A percentile compares a stretch with the other conserved stretches of the same genome.
These are phyloP conservation scores for Tachuris rubrigastra DNA, from an alignment of 2,113 vertebrate species.

Conservation along the genomic window DNA sequence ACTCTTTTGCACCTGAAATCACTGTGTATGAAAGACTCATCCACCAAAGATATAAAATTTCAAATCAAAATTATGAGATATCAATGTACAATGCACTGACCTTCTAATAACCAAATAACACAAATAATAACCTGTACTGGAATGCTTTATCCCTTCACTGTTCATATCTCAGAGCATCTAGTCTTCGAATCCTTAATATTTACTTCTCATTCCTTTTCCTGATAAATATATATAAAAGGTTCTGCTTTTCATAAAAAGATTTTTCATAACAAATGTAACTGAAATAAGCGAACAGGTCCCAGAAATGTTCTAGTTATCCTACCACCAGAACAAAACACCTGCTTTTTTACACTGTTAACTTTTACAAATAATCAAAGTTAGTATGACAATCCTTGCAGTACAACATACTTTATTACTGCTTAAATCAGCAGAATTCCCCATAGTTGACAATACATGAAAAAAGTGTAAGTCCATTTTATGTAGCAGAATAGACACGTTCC, in stretches of 20 bases:
- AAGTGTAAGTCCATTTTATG: not conserved
- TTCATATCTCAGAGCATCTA: not conserved
- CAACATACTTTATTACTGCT: not conserved
- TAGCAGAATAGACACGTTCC: not conserved
- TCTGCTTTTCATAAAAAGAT: not conserved
- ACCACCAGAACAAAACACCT: not conserved
- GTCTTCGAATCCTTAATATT: not conserved
- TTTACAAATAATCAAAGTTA: not conserved
- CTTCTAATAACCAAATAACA: not conserved
- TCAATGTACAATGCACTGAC: not conserved
- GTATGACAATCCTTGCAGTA: not conserved
- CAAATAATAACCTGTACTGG: not conserved
- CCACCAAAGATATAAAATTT: not conserved
- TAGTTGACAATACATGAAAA: not conserved
- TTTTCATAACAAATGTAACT: not conserved
- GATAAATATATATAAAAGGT: not conserved
- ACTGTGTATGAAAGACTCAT: not conserved
- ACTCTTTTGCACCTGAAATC: not conserved
- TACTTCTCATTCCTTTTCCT: not conserved
- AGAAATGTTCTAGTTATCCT: not conserved
- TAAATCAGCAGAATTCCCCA: not conserved
- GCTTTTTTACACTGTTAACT: not conserved
- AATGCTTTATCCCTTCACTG: not conserved
- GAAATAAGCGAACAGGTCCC: not conserved
- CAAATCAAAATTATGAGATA: not conserved